Conservation (phyloP, 2,888 invertebrate genomes). For the Oasisia sp. region DNA sequence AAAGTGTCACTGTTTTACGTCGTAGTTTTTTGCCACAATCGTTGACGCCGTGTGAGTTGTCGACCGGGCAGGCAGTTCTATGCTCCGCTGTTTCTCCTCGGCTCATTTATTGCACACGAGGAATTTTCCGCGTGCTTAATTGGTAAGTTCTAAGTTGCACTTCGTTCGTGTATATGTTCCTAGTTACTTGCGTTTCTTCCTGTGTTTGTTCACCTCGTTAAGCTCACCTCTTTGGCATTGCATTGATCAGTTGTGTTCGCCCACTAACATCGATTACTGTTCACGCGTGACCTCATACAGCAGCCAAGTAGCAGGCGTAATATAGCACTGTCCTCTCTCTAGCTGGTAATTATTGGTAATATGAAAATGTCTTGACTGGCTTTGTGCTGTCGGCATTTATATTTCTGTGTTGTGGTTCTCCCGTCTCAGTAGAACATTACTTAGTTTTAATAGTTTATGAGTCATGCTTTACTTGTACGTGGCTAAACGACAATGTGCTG, state of each 20-base stretch:
- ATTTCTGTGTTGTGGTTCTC: neutral
- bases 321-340: neutral
- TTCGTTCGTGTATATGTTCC: neutral
- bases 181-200: neutral
- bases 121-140: constrained; percentile 17
- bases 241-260: constrained; percentile 5
- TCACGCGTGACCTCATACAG: neutral
- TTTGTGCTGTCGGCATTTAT: neutral
- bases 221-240: neutral
- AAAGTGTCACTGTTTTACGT: neutral
- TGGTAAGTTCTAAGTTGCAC: constrained; percentile 5
- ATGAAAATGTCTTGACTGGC: neutral
- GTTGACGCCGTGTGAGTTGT: neutral
- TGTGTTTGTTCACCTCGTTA: neutral
- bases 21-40: constrained; percentile 3
- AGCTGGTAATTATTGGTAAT: neutral
- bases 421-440: neutral
- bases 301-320: neutral
- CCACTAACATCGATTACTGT: neutral
- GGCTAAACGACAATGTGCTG: neutral
- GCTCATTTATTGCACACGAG: neutral
- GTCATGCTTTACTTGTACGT: neutral
- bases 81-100: neutral
- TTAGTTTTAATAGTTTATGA: neutral
- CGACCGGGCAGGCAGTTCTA: neutral